A percentile compares a stretch with the other conserved stretches of the same genome.
Evolutionary conservation across 2,797 vertebrate genomes (phyloP).

Genomic region (Acomys russatus): DNA sequence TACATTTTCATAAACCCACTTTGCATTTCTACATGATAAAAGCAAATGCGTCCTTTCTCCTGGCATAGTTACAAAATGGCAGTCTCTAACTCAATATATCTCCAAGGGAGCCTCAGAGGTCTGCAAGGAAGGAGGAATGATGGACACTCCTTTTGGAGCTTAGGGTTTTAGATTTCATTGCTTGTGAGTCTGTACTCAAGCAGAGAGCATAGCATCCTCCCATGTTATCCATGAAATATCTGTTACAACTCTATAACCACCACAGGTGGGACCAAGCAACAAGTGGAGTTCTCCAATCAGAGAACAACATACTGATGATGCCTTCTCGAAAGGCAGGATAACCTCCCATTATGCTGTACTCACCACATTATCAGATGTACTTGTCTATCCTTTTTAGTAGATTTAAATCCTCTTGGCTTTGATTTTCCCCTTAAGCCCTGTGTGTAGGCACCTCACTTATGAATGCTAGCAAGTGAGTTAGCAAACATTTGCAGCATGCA

Average conservation of each 20-base stretch:
- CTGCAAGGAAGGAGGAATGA: neutral
- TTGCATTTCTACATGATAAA: neutral
- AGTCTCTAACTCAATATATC: neutral
- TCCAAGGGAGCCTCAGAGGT: neutral
- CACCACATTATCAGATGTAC: neutral
- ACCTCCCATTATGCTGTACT: neutral
- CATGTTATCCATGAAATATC: neutral
- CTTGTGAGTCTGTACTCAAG: neutral
- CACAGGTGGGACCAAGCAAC: rapidly evolving
- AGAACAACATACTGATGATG: neutral
- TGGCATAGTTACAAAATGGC: neutral
- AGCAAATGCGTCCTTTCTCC: neutral
- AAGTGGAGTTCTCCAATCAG: neutral
- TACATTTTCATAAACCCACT: constrained; percentile 38
- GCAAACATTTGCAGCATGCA: neutral
- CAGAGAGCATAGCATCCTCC: neutral
- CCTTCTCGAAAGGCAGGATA: constrained; percentile 45
- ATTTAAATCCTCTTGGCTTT: neutral
- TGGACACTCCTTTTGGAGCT: neutral
- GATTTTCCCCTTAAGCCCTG: neutral
- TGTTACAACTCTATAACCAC: neutral
- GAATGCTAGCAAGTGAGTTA: neutral
- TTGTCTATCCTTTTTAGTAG: neutral
- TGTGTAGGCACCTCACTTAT: neutral
- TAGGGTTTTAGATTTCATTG: neutral